Percentiles rank a stretch among this genome's conserved stretches.
These are phyloP conservation scores for Mus musculus DNA, from an alignment of 2,113 vertebrate species.

Conservation along the genomic window DNA sequence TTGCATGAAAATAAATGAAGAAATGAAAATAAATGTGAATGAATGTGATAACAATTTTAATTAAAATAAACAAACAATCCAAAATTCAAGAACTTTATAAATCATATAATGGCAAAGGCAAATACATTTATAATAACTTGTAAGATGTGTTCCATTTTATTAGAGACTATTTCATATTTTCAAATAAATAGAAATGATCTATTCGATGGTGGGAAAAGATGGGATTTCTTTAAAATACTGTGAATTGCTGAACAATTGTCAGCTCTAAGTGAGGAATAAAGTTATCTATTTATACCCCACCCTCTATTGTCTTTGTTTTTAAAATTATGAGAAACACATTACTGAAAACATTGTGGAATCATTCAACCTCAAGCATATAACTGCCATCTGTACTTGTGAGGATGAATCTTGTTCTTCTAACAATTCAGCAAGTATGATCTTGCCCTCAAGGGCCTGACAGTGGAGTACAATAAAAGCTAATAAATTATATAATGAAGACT, in stretches of 20 bases:
- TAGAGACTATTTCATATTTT: background rate
- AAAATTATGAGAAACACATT: background rate
- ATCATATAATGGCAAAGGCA: background rate
- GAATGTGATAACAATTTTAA: background rate
- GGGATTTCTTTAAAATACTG: background rate
- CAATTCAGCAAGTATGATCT: background rate
- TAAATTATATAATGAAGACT: background rate
- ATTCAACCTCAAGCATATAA: background rate
- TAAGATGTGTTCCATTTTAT: background rate
- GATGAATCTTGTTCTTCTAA: background rate
- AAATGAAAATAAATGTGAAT: background rate
- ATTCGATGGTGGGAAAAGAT: background rate
- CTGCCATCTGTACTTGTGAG: background rate
- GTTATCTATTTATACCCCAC: background rate
- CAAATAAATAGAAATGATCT: background rate
- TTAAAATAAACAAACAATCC: background rate
- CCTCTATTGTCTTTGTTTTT: background rate
- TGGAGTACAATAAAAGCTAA: background rate
- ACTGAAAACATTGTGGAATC: background rate
- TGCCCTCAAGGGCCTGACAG: rapidly evolving
- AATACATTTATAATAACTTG: background rate
- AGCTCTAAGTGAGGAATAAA: background rate
- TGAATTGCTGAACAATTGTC: background rate
- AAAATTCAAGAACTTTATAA: background rate
- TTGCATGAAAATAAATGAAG: background rate